These are phyloP conservation scores for Tachina fera DNA, from an alignment of 2,888 invertebrate species.

Conservation along the genomic window DNA sequence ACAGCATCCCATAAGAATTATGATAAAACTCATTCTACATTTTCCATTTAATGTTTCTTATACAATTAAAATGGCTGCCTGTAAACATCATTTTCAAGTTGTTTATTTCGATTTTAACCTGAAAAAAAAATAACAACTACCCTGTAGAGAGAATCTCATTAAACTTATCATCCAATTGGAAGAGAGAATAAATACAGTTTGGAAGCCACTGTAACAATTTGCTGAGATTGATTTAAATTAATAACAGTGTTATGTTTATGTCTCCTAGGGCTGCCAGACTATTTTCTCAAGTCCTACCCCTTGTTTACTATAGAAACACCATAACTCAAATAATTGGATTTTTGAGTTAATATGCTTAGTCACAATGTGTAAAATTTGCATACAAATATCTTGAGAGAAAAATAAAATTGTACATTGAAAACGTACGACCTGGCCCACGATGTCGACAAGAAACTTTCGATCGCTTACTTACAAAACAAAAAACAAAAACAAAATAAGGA, in stretches of 20 bases:
- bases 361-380: too few relatives aligned
- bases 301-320: too few relatives aligned
- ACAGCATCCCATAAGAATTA: neutral
- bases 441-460: too few relatives aligned
- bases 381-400: too few relatives aligned
- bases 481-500: too few relatives aligned
- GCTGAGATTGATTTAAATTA: neutral
- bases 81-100: conserved; percentile 26
- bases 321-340: too few relatives aligned
- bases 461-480: too few relatives aligned
- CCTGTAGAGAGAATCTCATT: neutral
- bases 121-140: neutral
- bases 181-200: conserved; percentile 2
- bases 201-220: neutral
- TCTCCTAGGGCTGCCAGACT: neutral
- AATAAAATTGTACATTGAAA: too few relatives aligned
- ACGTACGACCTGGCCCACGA: too few relatives aligned
- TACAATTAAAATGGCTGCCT: conserved; percentile 38
- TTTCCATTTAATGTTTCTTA: neutral
- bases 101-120: conserved; percentile 1
- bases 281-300: neutral
- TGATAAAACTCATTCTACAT: neutral
- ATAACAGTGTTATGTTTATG: neutral
- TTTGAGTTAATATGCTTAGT: too few relatives aligned
- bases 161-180: conserved; percentile 19